Evolutionary conservation across 2,888 invertebrate species (phyloP).

Genomic region (Tipula confusa): DNA sequence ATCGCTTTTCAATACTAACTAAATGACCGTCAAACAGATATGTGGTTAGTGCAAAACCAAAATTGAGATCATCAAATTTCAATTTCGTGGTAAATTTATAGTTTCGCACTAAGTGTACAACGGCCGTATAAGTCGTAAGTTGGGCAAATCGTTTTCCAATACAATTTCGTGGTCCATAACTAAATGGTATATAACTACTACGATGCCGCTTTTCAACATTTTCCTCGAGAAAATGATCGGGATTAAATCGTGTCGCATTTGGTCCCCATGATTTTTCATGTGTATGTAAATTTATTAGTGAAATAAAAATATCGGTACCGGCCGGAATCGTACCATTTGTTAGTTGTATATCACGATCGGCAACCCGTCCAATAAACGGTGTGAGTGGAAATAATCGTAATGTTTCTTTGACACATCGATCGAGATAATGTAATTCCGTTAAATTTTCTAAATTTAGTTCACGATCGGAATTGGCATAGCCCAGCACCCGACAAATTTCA

Average conservation of each 20-base stretch:
- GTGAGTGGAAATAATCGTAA: neutral
- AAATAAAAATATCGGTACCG: neutral
- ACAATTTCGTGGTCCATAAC: neutral
- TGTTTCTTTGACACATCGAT: neutral
- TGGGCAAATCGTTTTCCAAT: neutral
- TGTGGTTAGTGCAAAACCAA: neutral
- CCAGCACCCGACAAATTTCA: neutral
- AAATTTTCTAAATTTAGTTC: neutral
- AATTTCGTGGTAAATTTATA: neutral
- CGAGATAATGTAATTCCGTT: neutral
- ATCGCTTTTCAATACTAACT: neutral
- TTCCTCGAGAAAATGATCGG: neutral
- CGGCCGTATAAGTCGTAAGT: neutral
- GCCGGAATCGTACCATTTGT: neutral
- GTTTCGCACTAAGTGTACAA: neutral
- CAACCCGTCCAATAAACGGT: neutral
- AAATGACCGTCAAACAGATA: neutral
- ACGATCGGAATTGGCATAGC: neutral
- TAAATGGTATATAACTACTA: neutral
- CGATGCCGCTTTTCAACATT: neutral
- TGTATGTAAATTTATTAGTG: neutral
- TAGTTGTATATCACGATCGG: neutral
- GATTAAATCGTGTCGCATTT: neutral
- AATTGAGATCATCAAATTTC: neutral
- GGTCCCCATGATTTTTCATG: neutral